These are phyloP conservation scores for Eulemur coronatus DNA, from an alignment of 2,797 vertebrate genomes.

Conservation along the genomic window DNA sequence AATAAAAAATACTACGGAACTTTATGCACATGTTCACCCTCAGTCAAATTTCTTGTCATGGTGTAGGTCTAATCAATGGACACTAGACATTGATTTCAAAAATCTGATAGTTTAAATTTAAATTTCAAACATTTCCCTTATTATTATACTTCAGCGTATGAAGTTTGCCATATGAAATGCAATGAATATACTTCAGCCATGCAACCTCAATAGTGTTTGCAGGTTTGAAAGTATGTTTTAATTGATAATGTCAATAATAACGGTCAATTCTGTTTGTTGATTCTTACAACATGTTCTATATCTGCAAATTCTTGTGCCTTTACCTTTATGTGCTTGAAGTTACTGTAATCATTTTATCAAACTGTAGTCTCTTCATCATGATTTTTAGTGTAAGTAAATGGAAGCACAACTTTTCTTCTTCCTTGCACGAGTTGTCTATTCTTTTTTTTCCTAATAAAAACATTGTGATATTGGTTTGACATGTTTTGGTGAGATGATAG, in stretches of 20 bases:
- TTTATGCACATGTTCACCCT: not conserved
- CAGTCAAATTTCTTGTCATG: not conserved
- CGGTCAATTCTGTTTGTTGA: not conserved
- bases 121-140: not conserved
- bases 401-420: not conserved
- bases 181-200: not conserved
- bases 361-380: not conserved
- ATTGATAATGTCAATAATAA: not conserved
- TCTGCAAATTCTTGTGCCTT: conserved; percentile 22
- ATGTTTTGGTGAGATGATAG: conserved; percentile 5
- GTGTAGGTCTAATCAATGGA: not conserved
- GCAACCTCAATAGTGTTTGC: not conserved
- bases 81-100: not conserved
- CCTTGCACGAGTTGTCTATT: not conserved
- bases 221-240: not conserved
- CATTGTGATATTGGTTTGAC: not conserved
- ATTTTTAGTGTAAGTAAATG: not conserved
- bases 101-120: not conserved
- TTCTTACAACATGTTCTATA: not conserved
- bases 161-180: not conserved
- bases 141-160: not conserved
- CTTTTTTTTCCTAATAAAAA: conserved; percentile 8
- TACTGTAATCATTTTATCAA: not conserved
- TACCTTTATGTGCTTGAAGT: not conserved
- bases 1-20: not conserved